Evolutionary conservation across 2,797 vertebrate species (phyloP).

Genomic region (Diplodus puntazzo): DNA sequence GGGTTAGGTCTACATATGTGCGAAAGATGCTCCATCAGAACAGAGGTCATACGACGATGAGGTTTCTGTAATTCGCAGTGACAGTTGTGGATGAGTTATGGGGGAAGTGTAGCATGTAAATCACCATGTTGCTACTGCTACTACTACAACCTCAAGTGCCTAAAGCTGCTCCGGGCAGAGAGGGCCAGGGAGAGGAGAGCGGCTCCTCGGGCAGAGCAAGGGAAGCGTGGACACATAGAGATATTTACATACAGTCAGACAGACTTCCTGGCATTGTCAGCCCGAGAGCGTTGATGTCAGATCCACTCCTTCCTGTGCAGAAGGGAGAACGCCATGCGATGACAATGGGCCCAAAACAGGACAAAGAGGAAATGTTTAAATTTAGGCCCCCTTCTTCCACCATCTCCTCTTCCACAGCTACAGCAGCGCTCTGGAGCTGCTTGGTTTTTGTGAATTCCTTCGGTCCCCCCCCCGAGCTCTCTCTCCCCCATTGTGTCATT

Average conservation of each 20-base stretch:
- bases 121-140: constrained; percentile 52
- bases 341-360: constrained; percentile 87
- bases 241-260: constrained; percentile 89
- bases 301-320: constrained; percentile 89
- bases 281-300: constrained; percentile 86
- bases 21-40: constrained; percentile 30
- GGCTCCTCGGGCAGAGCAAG: constrained; percentile 69
- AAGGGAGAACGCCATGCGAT: constrained; percentile 82
- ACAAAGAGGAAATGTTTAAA: constrained; percentile 89
- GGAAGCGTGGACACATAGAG: constrained; percentile 83
- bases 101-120: constrained; percentile 68
- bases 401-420: constrained; percentile 80
- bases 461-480: constrained; percentile 68
- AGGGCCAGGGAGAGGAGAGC: constrained; percentile 46
- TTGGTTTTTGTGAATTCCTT: constrained; percentile 82
- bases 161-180: constrained; percentile 27
- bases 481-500: constrained; percentile 83
- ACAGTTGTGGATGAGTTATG: constrained; percentile 67
- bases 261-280: constrained; percentile 89
- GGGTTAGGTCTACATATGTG: constrained; percentile 2
- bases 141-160: constrained; percentile 39
- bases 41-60: constrained; percentile 58
- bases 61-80: constrained; percentile 52
- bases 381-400: constrained; percentile 82
- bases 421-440: constrained; percentile 63